Conservation (phyloP, 2,113 vertebrate genomes). For the Psittacula cyanocephala region DNA sequence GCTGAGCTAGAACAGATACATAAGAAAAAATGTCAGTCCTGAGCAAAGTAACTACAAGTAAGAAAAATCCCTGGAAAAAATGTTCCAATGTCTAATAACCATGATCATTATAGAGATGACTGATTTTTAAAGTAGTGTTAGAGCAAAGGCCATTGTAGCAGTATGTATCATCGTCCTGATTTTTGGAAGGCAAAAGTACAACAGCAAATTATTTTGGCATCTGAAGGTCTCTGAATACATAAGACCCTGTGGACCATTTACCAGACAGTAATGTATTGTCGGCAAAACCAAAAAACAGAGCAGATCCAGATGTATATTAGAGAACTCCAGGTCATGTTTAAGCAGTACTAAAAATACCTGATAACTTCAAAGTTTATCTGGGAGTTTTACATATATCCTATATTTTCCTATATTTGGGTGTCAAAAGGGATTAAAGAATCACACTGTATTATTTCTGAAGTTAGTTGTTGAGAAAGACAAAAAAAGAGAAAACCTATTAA, state of each 20-base stretch:
- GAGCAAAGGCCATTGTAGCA: not conserved
- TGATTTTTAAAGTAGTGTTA: not conserved
- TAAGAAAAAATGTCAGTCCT: not conserved
- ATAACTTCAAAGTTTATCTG: not conserved
- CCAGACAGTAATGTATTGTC: not conserved
- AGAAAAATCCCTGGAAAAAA: not conserved
- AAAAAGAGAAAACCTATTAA: not conserved
- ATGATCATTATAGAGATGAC: not conserved
- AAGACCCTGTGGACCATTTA: not conserved
- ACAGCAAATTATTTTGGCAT: not conserved
- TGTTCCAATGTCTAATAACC: not conserved
- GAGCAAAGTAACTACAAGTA: not conserved
- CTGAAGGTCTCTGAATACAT: not conserved
- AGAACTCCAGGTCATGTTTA: not conserved
- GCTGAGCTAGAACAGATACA: not conserved
- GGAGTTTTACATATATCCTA: not conserved
- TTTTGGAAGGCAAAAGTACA: constrained; percentile 13
- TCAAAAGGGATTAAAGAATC: not conserved
- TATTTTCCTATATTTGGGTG: not conserved
- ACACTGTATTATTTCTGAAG: not conserved
- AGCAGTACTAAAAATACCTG: not conserved
- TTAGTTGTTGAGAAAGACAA: not conserved
- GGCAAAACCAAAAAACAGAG: not conserved
- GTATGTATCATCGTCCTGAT: not conserved
- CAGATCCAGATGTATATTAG: not conserved